Evolutionary conservation across 2,888 invertebrate genomes (phyloP), one percentile per base, ranked within the genome.

Genomic region (Dorcus parallelipipedus): DNA sequence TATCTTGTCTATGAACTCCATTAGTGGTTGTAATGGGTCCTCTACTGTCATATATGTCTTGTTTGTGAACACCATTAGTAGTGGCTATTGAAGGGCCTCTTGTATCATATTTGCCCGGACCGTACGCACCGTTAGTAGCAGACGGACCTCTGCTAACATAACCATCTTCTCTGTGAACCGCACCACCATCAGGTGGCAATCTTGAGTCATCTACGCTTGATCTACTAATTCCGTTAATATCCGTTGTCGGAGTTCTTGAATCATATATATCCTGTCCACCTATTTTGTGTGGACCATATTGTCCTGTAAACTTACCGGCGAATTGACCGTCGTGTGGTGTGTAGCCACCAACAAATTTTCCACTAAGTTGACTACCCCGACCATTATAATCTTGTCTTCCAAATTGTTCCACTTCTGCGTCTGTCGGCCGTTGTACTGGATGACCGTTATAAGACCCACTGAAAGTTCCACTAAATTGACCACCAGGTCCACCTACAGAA

Each of bases 261-360:
- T 50, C 50, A 20, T 56, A 45, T 49, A 55, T 43, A 38, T 59
- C 55, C 1, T 5, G 17, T 42, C 55, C 58, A 9, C 63, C 7
- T 33, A 7, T 5, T 33, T 33, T 33, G 26, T 3, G 59, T 47
- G 63, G 62, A 43, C 60, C 59, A 51, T 64, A 66, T 43, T 59
- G 55, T 10, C 60, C 62, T n/a, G 59, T 47, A 10, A 33, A 62
- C 38, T 54, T 64, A 38, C 64, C 61, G n/a, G 17, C 9, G n/a
- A 45, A 20, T 9, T 9, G 9, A 8, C 45, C 45, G 4, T 17
- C 51, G 23, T 58, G 56, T 20, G 20, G 20, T 20, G 20, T 20
- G 9, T 59, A 59, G 45, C 54, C 58, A 49, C 61, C 65, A 51
- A 41, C 58, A 26, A 55, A 60, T 53, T 59, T 40, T 33, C 62